Conservation (phyloP, 2,888 invertebrate genomes). For the Polydrusus cervinus region DNA sequence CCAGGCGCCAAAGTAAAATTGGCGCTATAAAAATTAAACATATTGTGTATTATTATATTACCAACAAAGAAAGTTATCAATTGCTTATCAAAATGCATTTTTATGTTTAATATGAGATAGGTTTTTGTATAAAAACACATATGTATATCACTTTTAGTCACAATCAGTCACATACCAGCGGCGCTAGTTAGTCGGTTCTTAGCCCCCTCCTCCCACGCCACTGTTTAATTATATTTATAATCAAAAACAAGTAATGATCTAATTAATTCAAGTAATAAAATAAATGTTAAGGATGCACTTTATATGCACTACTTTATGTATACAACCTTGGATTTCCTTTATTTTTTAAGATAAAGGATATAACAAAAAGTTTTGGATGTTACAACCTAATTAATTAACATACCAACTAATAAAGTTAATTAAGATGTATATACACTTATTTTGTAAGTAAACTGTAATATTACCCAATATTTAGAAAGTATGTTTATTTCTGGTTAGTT, state of each 20-base stretch:
- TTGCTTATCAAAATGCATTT: no score
- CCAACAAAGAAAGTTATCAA: no score
- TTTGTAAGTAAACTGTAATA: background rate
- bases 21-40: no score
- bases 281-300: conserved; percentile 3
- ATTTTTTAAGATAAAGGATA: background rate
- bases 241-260: background rate
- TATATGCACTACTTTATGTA: background rate
- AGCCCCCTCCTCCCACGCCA: no score
- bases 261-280: background rate
- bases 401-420: conserved; percentile 2
- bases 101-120: no score
- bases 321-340: background rate
- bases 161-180: no score
- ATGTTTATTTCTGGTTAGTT: background rate
- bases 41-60: no score
- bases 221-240: no score
- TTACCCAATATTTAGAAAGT: conserved; percentile 1
- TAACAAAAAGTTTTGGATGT: conserved; percentile 1
- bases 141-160: no score
- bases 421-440: background rate
- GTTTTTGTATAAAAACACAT: no score
- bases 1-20: no score
- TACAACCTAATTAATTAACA: background rate
- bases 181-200: no score